Evolutionary conservation across 2,888 invertebrate genomes (phyloP), one percentile per base, ranked within the genome.

Genomic region (Parnassius apollo): DNA sequence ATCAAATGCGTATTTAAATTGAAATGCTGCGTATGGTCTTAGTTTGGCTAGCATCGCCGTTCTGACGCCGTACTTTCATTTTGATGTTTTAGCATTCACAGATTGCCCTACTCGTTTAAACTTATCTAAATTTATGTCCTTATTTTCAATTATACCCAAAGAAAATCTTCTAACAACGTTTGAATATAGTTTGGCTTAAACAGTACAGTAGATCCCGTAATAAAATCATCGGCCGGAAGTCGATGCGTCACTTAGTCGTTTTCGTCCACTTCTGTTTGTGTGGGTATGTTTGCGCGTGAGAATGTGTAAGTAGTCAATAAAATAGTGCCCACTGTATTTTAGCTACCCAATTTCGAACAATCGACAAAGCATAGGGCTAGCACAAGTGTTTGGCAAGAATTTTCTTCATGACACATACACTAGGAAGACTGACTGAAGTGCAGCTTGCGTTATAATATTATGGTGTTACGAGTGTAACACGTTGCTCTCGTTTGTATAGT

Each of bases 201-300:
- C 82, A 81, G 84, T 83, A 82, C 82, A 82, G 85, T 83, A 82
- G 85, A 90, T 88, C 84, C 85, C 78, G 83, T 88, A 86, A 86
- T 90, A 88, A 88, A 88, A 87, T 84, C 82, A 85, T 80, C 80
- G 88, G 79, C 89, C 90, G 90, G 90, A 90, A 90, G 89, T 89
- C 76, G 87, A 87, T 91, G 89, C 88, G 89, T 91, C 90, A 91
- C 79, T 77, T 74, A 83, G 83, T 75, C 86, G 82, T 86, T 89
- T 90, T 89, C 85, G 89, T 88, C 83, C 81, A 78, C 78, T 76
- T 78, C 70, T 81, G 80, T 80, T 78, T 80, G 89, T 88, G 89
- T 88, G 87, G 74, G 86, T 86, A 70, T 69, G 68, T 65, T 61
- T 65, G 67, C 62, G 73, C 72, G 73, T 69, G 74, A 68, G 68